These are phyloP conservation scores for Collichthys lucidus DNA, from an alignment of 2,113 vertebrate species.

Conservation along the genomic window DNA sequence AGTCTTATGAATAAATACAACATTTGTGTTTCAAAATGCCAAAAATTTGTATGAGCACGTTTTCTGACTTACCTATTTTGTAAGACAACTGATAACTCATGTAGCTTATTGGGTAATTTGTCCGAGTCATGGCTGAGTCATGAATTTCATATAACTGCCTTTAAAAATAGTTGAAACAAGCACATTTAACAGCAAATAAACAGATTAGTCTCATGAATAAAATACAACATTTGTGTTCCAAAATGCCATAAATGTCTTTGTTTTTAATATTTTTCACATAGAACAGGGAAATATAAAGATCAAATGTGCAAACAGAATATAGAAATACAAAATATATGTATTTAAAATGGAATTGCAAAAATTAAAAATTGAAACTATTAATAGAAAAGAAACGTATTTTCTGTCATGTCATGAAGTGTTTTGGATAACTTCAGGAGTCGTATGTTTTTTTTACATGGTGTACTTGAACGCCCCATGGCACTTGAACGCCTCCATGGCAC, in stretches of 20 bases:
- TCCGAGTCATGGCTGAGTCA: not conserved
- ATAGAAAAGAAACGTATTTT: not conserved
- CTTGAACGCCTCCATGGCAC: not conserved
- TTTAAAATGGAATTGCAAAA: not conserved
- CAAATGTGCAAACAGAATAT: too few relatives aligned
- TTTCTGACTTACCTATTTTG: not conserved
- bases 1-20: too few relatives aligned
- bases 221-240: not conserved
- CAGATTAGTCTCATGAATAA: not conserved
- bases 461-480: constrained; percentile 15
- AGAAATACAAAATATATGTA: too few relatives aligned
- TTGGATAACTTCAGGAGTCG: not conserved
- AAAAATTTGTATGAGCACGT: not conserved
- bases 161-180: not conserved
- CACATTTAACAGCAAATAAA: not conserved
- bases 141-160: not conserved
- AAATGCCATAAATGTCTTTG: too few relatives aligned
- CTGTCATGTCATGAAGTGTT: not conserved
- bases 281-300: too few relatives aligned
- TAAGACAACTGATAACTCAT: too few relatives aligned
- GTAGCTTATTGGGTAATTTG: not conserved
- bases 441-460: constrained; percentile 50
- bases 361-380: too few relatives aligned
- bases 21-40: too few relatives aligned
- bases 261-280: too few relatives aligned